phyloP scores from a whole-genome alignment of 1,140 invertebrate species.

The Sitobion miscanthi region DNA sequence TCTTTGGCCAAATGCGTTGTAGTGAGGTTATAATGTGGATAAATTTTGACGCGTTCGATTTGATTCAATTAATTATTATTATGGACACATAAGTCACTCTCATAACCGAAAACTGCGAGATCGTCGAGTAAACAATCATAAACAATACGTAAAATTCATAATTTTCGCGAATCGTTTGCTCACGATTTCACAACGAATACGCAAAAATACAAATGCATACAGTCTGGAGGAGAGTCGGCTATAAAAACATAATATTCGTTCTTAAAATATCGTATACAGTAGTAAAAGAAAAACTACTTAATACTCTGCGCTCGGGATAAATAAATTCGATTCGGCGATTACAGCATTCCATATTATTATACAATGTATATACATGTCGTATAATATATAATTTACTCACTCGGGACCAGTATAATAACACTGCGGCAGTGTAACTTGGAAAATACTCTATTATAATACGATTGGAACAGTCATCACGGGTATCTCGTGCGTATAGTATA shows the following conservation, averaged over 20 bases:
- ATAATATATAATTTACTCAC: not conserved
- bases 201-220: not conserved
- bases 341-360: not conserved
- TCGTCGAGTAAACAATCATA: not conserved
- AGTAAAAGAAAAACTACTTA: conserved; percentile 7
- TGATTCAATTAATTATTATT: not conserved
- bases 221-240: not conserved
- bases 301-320: not conserved
- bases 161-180: not conserved
- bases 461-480: not conserved
- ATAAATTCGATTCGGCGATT: not conserved
- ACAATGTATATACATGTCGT: not conserved
- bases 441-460: not conserved
- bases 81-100: not conserved
- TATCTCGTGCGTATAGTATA: not conserved
- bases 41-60: not conserved
- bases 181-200: not conserved
- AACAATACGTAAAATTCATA: not conserved
- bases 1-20: not conserved
- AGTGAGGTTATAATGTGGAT: not conserved
- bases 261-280: not conserved
- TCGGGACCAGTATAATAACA: not conserved
- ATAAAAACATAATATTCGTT: not conserved
- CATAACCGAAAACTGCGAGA: too few species aligned
- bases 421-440: not conserved